Evolutionary conservation across 2,797 vertebrate species (phyloP).

Genomic region (Characodon lateralis): DNA sequence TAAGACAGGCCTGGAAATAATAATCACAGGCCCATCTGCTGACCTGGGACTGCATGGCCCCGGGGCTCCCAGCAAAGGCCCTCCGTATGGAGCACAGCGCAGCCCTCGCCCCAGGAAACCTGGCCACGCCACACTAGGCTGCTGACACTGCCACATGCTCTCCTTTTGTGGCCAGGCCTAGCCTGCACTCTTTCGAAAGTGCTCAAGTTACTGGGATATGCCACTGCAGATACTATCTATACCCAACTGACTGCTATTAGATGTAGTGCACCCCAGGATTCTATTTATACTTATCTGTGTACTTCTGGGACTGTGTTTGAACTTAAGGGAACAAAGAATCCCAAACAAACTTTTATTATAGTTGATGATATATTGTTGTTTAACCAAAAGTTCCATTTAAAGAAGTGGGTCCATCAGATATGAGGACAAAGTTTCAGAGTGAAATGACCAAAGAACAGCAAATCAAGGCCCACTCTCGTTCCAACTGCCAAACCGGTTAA

Average conservation of each 20-base stretch:
- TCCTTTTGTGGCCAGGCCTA: conserved; percentile 67
- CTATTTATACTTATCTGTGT: conserved; percentile 46
- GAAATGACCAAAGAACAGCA: conserved; percentile 73
- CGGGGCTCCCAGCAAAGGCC: conserved; percentile 87
- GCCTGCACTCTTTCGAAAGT: conserved; percentile 44
- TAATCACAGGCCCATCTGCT: conserved; percentile 98
- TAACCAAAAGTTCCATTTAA: conserved; percentile 62
- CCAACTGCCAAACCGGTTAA: conserved; percentile 79
- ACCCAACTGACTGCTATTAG: conserved; percentile 51
- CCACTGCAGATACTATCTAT: conserved; percentile 64
- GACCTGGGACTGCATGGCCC: conserved; percentile 92
- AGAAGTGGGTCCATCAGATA: conserved; percentile 73
- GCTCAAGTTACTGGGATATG: conserved; percentile 48
- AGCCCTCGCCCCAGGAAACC: conserved; percentile 81
- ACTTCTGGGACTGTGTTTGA: conserved; percentile 49
- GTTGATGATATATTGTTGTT: conserved; percentile 73
- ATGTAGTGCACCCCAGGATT: conserved; percentile 34
- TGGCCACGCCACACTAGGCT: conserved; percentile 78
- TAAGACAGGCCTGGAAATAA: conserved; percentile 93
- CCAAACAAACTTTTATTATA: conserved; percentile 58
- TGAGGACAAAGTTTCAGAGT: conserved; percentile 69
- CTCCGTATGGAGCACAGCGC: conserved; percentile 88
- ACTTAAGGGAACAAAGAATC: conserved; percentile 62
- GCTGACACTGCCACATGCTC: conserved; percentile 87
- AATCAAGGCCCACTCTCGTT: conserved; percentile 68